Percentiles rank a stretch among this genome's conserved stretches.
Evolutionary conservation across 2,888 invertebrate genomes (phyloP).

Genomic region (Sabatieria punctata): DNA sequence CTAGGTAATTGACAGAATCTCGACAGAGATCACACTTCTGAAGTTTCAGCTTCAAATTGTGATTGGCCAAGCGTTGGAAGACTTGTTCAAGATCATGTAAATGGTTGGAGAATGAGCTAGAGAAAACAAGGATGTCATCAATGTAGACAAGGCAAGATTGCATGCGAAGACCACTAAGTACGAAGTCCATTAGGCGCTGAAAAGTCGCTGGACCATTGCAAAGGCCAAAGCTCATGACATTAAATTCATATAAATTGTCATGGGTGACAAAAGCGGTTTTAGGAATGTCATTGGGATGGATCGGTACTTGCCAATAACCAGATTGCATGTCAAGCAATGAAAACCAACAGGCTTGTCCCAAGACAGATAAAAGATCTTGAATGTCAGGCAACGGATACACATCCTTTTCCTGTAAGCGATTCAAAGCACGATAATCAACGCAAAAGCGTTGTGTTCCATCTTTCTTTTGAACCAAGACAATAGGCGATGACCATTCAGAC

Average conservation of each 20-base stretch:
- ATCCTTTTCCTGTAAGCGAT: slow-evolving; percentile 10
- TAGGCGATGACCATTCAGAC: slow-evolving; percentile 26
- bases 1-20: too few relatives aligned
- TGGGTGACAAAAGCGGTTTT: slow-evolving; percentile 16
- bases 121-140: too few relatives aligned
- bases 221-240: slow-evolving; percentile 19
- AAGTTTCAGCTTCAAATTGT: too few relatives aligned
- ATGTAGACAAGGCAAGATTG: too few relatives aligned
- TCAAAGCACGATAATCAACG: slow-evolving; percentile 15
- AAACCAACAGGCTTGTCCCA: slow-evolving; percentile 8
- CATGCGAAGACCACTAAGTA: too few relatives aligned
- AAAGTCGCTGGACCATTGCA: slow-evolving; percentile 16
- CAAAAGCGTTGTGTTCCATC: slow-evolving; percentile 15
- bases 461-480: slow-evolving; percentile 28
- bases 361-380: slow-evolving; percentile 8
- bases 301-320: slow-evolving; percentile 13
- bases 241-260: slow-evolving; percentile 17
- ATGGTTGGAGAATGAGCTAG: too few relatives aligned
- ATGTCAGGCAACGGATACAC: slow-evolving; percentile 9
- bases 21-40: too few relatives aligned
- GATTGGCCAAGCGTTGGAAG: too few relatives aligned
- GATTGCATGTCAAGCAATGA: slow-evolving; percentile 10
- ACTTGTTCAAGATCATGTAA: too few relatives aligned
- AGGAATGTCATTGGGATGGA: slow-evolving; percentile 9
- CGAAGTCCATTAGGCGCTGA: slow-evolving; percentile 18